Evolutionary conservation across 2,113 vertebrate genomes (phyloP), one percentile per base, ranked within the genome.

Genomic region (Cebidichthys violaceus): DNA sequence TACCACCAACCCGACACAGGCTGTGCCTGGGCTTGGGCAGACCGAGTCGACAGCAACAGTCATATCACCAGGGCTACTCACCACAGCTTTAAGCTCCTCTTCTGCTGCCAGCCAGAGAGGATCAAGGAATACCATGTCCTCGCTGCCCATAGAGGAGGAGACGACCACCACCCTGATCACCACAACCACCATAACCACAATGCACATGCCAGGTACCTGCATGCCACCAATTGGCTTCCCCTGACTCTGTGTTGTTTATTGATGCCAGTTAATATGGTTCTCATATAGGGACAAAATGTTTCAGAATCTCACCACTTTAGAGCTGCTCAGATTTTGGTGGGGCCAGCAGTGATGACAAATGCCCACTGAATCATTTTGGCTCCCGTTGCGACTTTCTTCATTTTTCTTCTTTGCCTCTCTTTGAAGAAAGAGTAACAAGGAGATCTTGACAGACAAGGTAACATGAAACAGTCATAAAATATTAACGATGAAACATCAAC

Each of bases 151-250:
- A 1, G 97, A 97, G 77, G 97, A 97, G 79, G 97, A 97, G 92
- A 98, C 97, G n/a, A 97, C 96, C 1, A 98, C 96, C 24, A 97
- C 97, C 31, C 93, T 97, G 83, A 98, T 98, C 82, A 98, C 97
- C 66, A 98, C 97, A 0, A 98, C 97, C 2, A 98, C 97, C 15
- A 97, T 98, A 83, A 98, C 96, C 27, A 98, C 97, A 0, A 97
- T 97, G 88, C 97, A 97, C 86, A 95, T 95, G 57, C 97, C 96
- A 91, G 97, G 97, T 97, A 95, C 71, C 29, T 50, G 66, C 70
- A 71, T 24, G 33, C 6, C 29, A 6, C 4, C 54, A 13, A 15
- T 14, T 11, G 54, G 54, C 54, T 14, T 57, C 27, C 59, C 8
- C 9, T 31, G 35, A 39, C 27, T 62, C 24, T n/a, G 6, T 24